Evolutionary conservation across 92 coral and sea anemone genomes (phyloP).

Genomic region (Palythoa heliodiscus): DNA sequence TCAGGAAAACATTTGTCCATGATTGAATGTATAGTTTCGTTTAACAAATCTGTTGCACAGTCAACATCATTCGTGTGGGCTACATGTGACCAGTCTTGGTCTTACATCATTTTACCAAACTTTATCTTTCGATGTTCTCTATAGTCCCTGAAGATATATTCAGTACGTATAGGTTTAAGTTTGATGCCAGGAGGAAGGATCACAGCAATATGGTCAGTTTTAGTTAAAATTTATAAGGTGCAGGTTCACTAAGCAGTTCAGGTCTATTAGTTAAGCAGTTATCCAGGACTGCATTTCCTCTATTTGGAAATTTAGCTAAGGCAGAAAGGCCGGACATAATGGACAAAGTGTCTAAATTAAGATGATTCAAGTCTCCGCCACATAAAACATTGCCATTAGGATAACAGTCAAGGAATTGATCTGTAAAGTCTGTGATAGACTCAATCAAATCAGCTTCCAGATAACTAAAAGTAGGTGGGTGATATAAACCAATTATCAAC

Average conservation of each 20-base stretch:
- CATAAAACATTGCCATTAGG: slow-evolving; percentile 42
- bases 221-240: slow-evolving; percentile 4
- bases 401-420: neutral
- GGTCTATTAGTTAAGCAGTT: slow-evolving; percentile 30
- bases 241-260: neutral
- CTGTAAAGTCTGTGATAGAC: neutral
- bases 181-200: slow-evolving; percentile 22
- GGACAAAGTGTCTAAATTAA: slow-evolving; percentile 23
- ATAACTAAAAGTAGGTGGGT: slow-evolving; percentile 6
- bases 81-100: no score
- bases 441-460: neutral
- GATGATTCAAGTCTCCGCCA: no score
- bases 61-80: no score
- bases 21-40: no score
- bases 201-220: slow-evolving; percentile 26
- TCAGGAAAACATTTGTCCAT: no score
- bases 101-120: no score
- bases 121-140: slow-evolving; percentile 7
- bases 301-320: no score
- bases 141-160: slow-evolving; percentile 15
- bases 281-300: slow-evolving; percentile 30
- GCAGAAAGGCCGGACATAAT: slow-evolving; percentile 26
- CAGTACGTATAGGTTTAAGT: slow-evolving; percentile 2
- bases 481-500: slow-evolving; percentile 3
- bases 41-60: no score